A percentile compares a stretch with the other conserved stretches of the same genome.
Evolutionary conservation across 2,888 invertebrate species (phyloP).

Genomic region (Hyalella azteca): DNA sequence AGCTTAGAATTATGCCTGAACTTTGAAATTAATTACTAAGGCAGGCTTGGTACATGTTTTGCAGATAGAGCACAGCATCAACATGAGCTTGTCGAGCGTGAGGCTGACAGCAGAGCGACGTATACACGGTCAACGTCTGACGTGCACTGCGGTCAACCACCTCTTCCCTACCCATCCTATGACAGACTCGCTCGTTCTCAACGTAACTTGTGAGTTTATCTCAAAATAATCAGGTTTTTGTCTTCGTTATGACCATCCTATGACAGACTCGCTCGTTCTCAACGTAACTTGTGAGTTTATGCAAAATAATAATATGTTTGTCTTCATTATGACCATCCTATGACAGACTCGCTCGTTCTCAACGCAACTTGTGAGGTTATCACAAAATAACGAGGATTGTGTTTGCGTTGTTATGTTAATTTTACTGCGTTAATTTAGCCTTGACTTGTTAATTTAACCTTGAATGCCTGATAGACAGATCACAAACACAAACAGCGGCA

Average conservation of each 20-base stretch:
- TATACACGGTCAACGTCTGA: constrained; percentile 46
- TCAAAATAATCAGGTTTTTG: no score
- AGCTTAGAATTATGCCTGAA: no score
- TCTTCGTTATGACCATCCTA: no score
- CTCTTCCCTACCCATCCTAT: constrained; percentile 47
- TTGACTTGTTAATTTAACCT: no score
- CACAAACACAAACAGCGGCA: no score
- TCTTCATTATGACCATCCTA: no score
- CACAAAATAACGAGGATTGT: no score
- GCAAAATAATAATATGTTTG: no score
- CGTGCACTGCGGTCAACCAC: constrained; percentile 47
- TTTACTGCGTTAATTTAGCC: no score
- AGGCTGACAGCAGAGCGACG: constrained; percentile 40
- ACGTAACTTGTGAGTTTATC: constrained; percentile 56
- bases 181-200: constrained; percentile 49
- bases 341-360: constrained; percentile 48
- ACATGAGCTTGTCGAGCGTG: constrained; percentile 48
- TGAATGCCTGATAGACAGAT: no score
- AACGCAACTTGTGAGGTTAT: constrained; percentile 56
- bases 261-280: constrained; percentile 48
- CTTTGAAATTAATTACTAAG: no score
- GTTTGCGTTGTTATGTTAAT: no score
- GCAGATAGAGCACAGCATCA: constrained; percentile 51
- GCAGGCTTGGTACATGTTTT: not conserved
- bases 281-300: constrained; percentile 56